phyloP scores from a whole-genome alignment of 2,888 invertebrate genomes.

The Cheiracanthium punctorium region DNA sequence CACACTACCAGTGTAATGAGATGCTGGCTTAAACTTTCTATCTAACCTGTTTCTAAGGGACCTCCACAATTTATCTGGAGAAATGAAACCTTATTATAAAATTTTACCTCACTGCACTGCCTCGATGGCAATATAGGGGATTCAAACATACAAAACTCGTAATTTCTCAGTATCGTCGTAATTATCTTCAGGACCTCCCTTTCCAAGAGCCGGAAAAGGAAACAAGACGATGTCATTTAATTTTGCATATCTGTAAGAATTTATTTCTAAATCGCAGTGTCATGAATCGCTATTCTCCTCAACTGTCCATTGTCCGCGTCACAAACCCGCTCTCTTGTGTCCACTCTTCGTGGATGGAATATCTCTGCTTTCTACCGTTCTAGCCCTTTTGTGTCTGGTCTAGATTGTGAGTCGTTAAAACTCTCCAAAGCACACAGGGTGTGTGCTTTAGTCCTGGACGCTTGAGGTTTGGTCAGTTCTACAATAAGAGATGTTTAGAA shows the following conservation, averaged over 20 bases:
- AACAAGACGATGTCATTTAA: not conserved
- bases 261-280: not conserved
- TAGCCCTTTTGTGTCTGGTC: not conserved
- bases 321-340: not conserved
- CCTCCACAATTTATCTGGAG: no score
- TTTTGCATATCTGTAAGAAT: not conserved
- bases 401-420: not conserved
- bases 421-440: not conserved
- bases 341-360: not conserved
- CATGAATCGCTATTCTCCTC: not conserved
- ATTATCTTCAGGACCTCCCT: not conserved
- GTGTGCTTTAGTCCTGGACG: not conserved
- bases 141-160: no score
- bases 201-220: not conserved
- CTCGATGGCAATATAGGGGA: no score
- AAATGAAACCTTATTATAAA: no score
- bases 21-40: no score
- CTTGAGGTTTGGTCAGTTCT: constrained; percentile 17
- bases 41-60: no score
- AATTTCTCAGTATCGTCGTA: not conserved
- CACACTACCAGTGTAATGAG: no score
- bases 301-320: not conserved
- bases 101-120: no score
- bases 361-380: not conserved
- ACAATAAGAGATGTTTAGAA: constrained; percentile 3